Percentiles rank a stretch among this genome's conserved stretches.
Evolutionary conservation across 2,113 vertebrate genomes (phyloP).

Genomic region (Eleginops maclovinus): DNA sequence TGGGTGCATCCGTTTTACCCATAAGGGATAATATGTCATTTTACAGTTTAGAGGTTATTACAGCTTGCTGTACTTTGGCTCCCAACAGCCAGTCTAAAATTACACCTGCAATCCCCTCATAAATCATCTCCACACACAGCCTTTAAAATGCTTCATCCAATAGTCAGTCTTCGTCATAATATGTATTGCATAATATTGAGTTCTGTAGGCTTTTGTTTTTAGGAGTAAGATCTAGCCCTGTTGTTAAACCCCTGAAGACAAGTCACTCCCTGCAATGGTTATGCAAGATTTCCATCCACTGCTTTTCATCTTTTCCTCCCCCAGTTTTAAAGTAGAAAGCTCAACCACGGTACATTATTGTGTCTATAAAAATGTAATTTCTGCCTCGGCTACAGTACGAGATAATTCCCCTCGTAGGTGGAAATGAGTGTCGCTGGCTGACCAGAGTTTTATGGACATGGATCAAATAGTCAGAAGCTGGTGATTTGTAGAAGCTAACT

Average conservation of each 20-base stretch:
- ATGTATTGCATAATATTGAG: constrained; percentile 41
- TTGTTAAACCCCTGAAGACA: constrained; percentile 29
- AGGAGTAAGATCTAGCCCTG: constrained; percentile 16
- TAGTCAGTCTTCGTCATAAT: constrained; percentile 21
- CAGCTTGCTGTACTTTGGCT: constrained; percentile 52
- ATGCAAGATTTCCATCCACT: constrained; percentile 54
- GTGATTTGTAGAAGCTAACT: constrained; percentile 14
- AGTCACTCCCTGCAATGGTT: constrained; percentile 44
- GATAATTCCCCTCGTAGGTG: constrained; percentile 3
- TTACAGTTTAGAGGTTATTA: constrained; percentile 58
- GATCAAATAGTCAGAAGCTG: constrained; percentile 1
- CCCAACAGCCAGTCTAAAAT: constrained; percentile 46
- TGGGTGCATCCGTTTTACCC: constrained; percentile 32
- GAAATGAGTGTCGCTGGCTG: constrained; percentile 29
- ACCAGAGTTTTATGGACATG: constrained; percentile 14
- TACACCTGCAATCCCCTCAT: constrained; percentile 22
- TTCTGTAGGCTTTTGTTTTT: constrained; percentile 13
- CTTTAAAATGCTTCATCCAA: constrained; percentile 23
- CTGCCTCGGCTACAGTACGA: constrained; percentile 34
- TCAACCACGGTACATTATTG: constrained; percentile 35
- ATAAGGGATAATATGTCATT: constrained; percentile 57
- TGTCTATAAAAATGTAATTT: constrained; percentile 50
- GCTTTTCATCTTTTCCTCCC: constrained; percentile 50
- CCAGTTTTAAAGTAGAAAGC: constrained; percentile 36
- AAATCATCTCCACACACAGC: constrained; percentile 32